Percentiles rank a stretch among this genome's conserved stretches.
Evolutionary conservation across 2,797 vertebrate species (phyloP).

Genomic region (Poeciliopsis infans): DNA sequence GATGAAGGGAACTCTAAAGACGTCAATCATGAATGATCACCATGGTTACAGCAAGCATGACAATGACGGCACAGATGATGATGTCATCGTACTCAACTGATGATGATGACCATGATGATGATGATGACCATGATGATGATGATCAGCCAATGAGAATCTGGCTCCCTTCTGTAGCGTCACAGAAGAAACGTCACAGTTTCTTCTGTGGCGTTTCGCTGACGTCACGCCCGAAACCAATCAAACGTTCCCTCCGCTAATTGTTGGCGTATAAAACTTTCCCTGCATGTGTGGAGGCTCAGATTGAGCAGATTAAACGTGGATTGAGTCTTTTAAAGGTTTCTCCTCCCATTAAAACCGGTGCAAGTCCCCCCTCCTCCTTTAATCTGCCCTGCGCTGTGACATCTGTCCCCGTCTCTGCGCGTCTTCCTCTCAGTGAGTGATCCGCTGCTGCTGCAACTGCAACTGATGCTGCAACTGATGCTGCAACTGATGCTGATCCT

Average conservation of each 20-base stretch:
- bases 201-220: not conserved
- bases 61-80: not conserved
- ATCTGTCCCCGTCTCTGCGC: constrained; percentile 1
- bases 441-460: not conserved
- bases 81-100: not conserved
- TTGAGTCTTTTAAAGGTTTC: constrained; percentile 1
- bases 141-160: not conserved
- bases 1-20: too few relatives aligned
- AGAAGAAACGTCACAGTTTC: not conserved
- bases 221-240: not conserved
- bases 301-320: not conserved
- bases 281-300: not conserved
- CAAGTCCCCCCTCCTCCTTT: not conserved
- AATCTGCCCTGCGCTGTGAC: constrained; percentile 6
- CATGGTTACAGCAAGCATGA: too few relatives aligned
- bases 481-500: not conserved
- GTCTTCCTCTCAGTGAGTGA: not conserved
- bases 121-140: not conserved
- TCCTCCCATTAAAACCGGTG: not conserved
- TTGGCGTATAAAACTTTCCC: not conserved
- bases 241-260: not conserved
- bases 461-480: not conserved
- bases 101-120: not conserved
- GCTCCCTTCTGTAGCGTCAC: not conserved
- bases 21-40: too few relatives aligned